Conservation (phyloP, 2,888 invertebrate genomes). For the Sicus ferrugineus region DNA sequence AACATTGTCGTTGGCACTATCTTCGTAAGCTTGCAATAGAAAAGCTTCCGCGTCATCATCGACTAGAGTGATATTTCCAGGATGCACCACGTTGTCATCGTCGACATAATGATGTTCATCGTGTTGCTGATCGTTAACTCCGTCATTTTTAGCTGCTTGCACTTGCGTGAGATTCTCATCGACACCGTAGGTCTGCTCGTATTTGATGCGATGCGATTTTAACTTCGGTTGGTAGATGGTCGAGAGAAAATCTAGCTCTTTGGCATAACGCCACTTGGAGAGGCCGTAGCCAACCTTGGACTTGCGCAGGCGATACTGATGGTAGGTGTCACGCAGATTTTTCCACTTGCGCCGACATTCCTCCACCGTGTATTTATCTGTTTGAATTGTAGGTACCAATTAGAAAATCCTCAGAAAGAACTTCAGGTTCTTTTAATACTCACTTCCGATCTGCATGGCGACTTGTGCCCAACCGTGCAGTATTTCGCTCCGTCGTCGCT, state of each 20-base stretch:
- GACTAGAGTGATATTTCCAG: slow-evolving; percentile 54
- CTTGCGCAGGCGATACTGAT: slow-evolving; percentile 58
- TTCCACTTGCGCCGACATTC: slow-evolving; percentile 62
- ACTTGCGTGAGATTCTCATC: background rate
- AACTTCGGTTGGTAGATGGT: slow-evolving; percentile 59
- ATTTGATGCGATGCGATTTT: slow-evolving; percentile 53
- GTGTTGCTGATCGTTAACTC: slow-evolving; percentile 2
- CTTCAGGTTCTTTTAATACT: too few relatives aligned
- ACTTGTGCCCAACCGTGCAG: slow-evolving; percentile 58
- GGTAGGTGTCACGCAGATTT: slow-evolving; percentile 60
- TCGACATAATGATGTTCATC: too few relatives aligned
- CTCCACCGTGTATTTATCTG: slow-evolving; percentile 55
- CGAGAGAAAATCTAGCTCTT: slow-evolving; percentile 57
- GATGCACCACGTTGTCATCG: slow-evolving; percentile 36
- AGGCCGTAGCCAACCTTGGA: slow-evolving; percentile 55
- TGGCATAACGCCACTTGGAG: slow-evolving; percentile 61
- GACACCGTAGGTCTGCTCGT: slow-evolving; percentile 39
- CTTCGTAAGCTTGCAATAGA: slow-evolving; percentile 56
- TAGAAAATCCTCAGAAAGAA: too few relatives aligned
- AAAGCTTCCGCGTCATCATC: slow-evolving; percentile 55
- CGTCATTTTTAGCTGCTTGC: background rate
- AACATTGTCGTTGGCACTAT: slow-evolving; percentile 55
- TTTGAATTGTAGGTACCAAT: background rate
- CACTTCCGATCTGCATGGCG: slow-evolving; percentile 56
- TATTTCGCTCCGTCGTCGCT: slow-evolving; percentile 56